Conservation (phyloP, 2,113 vertebrate species). For the Cathartes aura region DNA sequence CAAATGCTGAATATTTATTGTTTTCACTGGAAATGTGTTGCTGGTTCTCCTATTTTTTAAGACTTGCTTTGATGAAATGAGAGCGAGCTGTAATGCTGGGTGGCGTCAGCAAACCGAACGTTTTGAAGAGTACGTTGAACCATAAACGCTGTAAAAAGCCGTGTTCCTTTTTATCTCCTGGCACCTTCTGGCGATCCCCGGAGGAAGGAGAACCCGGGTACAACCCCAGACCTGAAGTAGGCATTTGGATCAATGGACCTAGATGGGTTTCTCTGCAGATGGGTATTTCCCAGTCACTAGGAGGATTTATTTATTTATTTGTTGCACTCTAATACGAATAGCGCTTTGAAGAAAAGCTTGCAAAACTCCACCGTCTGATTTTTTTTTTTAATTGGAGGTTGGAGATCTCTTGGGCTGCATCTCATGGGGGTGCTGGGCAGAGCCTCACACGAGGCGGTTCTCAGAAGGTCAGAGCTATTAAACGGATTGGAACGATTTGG, state of each 20-base stretch:
- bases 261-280: background rate
- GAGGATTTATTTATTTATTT: background rate
- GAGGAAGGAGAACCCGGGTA: background rate
- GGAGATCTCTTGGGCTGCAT: background rate
- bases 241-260: accelerated
- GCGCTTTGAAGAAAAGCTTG: background rate
- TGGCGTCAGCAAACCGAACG: background rate
- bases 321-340: background rate
- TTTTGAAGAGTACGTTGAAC: background rate
- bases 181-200: background rate
- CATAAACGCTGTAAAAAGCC: background rate
- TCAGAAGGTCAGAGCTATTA: background rate
- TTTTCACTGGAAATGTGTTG: background rate
- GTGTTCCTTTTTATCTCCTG: accelerated
- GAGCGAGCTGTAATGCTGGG: background rate
- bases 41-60: background rate
- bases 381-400: background rate
- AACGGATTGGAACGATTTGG: background rate
- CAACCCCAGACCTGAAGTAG: too few species aligned
- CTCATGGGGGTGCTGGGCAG: background rate
- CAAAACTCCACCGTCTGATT: background rate
- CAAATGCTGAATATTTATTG: background rate
- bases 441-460: background rate
- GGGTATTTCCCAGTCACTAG: background rate
- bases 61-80: background rate